Percentiles rank a stretch among this genome's conserved stretches.
These are phyloP conservation scores for Zhengitettix transpicula DNA, from an alignment of 2,888 invertebrate genomes.

Conservation along the genomic window DNA sequence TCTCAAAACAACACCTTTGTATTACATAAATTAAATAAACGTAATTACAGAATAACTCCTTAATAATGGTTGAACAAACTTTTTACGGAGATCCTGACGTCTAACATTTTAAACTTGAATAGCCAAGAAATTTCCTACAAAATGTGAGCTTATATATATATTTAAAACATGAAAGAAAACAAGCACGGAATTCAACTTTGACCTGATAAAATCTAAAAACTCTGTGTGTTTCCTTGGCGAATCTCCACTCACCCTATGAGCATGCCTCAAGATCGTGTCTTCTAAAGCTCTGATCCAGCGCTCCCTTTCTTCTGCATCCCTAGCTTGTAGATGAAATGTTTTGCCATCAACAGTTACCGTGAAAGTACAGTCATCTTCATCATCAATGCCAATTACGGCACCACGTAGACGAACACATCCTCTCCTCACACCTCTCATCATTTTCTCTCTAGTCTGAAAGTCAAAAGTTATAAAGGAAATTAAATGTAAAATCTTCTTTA, in stretches of 20 bases:
- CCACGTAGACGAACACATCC: constrained; percentile 96
- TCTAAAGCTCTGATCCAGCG: constrained; percentile 92
- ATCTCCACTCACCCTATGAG: constrained; percentile 33
- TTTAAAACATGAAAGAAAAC: neutral
- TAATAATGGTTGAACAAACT: no score
- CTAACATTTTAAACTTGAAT: no score
- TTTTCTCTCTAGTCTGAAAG: constrained; percentile 91
- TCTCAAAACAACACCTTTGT: no score
- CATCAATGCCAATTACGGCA: constrained; percentile 96
- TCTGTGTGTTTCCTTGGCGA: no score
- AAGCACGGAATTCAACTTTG: neutral
- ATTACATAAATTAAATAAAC: no score
- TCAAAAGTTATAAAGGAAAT: no score
- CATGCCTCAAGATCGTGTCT: constrained; percentile 80
- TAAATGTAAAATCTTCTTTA: no score
- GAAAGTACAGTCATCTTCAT: constrained; percentile 97
- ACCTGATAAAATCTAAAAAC: neutral
- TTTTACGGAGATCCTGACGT: no score
- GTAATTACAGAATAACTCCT: no score
- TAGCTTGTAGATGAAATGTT: constrained; percentile 97
- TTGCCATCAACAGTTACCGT: constrained; percentile 98
- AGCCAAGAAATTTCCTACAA: no score
- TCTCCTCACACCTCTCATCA: constrained; percentile 90
- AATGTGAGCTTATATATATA: no score
- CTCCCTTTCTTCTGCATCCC: constrained; percentile 87